Evolutionary conservation across 2,888 invertebrate species (phyloP), one percentile per base, ranked within the genome.

Genomic region (Mactromeris polynyma): DNA sequence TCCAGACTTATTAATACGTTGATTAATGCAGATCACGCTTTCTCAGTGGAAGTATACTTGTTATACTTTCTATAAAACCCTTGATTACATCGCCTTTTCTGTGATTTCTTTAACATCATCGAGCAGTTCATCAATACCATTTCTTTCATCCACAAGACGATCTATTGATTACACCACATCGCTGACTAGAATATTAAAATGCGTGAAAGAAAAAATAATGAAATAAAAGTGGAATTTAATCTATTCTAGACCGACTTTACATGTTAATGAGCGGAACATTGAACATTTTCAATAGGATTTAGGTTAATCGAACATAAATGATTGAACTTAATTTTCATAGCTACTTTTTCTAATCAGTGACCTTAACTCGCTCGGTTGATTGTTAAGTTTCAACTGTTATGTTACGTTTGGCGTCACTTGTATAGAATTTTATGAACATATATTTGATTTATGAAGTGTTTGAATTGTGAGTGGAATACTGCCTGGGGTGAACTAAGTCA

Each of bases 301-400:
- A 73, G 36, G 73, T 73, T 73, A 64, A 64, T 64, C n/a, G 58
- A 64, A 64, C n/a, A 64, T 64, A 64, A 64, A 64, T 73, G 33
- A 33, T 73, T 73, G 36, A 73, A 36, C 73, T 73, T 33, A 73
- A 73, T 17, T 19, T 33, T 73, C 73, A 33, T 11, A 36, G 36
- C 36, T 36, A 73, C 14, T 36, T 73, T 73, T 73, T 64, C 58
- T 17, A 73, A 36, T 73, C 73, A 73, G 14, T 73, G 31, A 73
- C 73, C 36, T 73, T 33, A 69, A 73, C 73, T 73, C 14, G 31
- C 31, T 36, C 11, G 73, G 11, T 33, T 73, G 14, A 11, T 73
- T 73, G 73, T 73, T 73, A 26, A 36, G 73, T 17, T 17, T 33
- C 14, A 33, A 73, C 2, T 14, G 73, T 36, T 36, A 33, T 73